Evolutionary conservation across 2,888 invertebrate species (phyloP).

Genomic region (Caenorhabditis drosophilae): DNA sequence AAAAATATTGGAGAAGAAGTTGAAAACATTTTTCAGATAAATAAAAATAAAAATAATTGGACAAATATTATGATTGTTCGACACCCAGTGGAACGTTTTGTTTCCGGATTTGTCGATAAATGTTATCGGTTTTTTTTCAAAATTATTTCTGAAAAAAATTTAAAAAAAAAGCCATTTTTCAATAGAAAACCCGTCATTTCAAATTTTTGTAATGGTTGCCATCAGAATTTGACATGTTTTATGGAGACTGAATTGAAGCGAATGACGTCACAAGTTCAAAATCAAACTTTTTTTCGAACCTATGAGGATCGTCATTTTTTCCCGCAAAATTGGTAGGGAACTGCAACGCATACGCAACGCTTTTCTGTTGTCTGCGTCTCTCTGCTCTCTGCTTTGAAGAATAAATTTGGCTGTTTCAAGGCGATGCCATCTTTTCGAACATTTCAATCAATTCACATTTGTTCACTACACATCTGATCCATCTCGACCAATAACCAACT

Average conservation of each 20-base stretch:
- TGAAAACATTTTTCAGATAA: too few species aligned
- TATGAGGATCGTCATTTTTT: conserved; percentile 52
- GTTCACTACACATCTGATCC: conserved; percentile 21
- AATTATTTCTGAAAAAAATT: too few species aligned
- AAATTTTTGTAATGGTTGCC: conserved; percentile 45
- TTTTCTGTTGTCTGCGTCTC: too few species aligned
- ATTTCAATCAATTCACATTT: conserved; percentile 28
- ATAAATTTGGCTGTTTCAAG: too few species aligned
- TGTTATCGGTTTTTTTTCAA: conserved; percentile 34
- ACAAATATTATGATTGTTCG: conserved; percentile 45
- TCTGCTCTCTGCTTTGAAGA: background rate
- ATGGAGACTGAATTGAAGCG: conserved; percentile 41
- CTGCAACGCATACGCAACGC: conserved; percentile 1
- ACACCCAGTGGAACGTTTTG: conserved; percentile 51
- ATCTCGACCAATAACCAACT: conserved; percentile 11
- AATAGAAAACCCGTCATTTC: conserved; percentile 23
- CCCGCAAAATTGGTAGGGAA: conserved; percentile 53
- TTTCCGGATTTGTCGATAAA: conserved; percentile 54
- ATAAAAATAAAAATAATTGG: too few species aligned
- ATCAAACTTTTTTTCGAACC: conserved; percentile 15
- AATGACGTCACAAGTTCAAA: conserved; percentile 22
- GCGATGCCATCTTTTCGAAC: conserved; percentile 30
- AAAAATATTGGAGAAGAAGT: too few species aligned
- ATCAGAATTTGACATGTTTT: conserved; percentile 52
- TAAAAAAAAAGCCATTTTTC: background rate